A percentile compares a stretch with the other conserved stretches of the same genome.
phyloP scores from a whole-genome alignment of 2,888 invertebrate genomes.

The Pecten maximus region DNA sequence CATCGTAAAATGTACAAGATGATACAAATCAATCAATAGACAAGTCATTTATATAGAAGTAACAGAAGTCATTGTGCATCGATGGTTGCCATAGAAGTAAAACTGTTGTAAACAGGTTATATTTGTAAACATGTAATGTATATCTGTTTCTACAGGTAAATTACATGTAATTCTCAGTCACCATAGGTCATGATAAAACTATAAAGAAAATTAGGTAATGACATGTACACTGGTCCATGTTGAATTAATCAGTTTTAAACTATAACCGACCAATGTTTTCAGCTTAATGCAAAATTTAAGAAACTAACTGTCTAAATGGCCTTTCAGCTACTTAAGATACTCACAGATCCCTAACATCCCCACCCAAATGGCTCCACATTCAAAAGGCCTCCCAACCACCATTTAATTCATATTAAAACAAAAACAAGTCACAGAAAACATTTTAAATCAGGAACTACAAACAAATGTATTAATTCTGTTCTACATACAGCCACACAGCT shows the following conservation, averaged over 20 bases:
- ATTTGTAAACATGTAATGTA: no score
- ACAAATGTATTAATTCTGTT: background rate
- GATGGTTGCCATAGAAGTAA: background rate
- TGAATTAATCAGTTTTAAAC: no score
- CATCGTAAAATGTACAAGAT: background rate
- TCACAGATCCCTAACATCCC: background rate
- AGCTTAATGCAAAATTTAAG: no score
- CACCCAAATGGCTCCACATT: background rate
- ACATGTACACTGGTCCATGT: no score
- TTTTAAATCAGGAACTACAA: background rate
- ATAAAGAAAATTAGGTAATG: no score
- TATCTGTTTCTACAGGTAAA: no score
- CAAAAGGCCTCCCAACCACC: conserved; percentile 5
- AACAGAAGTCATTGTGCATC: background rate
- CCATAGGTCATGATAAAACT: no score
- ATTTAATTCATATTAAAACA: background rate
- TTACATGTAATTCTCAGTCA: no score
- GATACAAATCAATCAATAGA: background rate
- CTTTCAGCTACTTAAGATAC: background rate
- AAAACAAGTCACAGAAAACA: conserved; percentile 5
- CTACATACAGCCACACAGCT: background rate
- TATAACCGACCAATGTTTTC: no score
- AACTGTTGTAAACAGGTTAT: background rate
- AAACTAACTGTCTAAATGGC: no score
- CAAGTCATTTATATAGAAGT: background rate